Percentiles rank a stretch among this genome's conserved stretches.
Evolutionary conservation across 2,113 vertebrate species (phyloP).

Genomic region (Ardeotis arabs): DNA sequence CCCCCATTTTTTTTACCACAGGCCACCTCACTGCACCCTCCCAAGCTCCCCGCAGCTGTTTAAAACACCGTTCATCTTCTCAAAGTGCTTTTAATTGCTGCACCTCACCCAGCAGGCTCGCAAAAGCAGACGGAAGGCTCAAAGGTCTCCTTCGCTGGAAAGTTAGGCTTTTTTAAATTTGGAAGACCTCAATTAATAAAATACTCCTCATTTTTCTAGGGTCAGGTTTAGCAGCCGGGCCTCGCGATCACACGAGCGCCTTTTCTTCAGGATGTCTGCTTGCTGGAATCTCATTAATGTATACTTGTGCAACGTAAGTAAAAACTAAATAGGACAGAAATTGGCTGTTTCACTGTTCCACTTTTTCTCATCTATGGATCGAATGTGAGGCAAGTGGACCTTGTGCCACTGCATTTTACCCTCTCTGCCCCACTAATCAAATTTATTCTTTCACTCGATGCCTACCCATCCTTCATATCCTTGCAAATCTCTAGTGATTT

Average conservation of each 20-base stretch:
- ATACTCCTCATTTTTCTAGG: constrained; percentile 11
- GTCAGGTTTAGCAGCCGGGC: neutral
- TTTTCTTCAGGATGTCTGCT: neutral
- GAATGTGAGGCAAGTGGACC: neutral
- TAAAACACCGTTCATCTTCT: constrained; percentile 18
- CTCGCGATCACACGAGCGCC: neutral
- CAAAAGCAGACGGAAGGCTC: neutral
- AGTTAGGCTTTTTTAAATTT: neutral
- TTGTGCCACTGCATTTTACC: neutral
- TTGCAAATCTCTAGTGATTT: neutral
- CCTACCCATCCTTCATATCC: neutral
- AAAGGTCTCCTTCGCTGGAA: constrained; percentile 28
- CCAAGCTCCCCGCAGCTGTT: neutral
- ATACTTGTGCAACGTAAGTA: fast-evolving
- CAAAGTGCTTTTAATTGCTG: constrained; percentile 46
- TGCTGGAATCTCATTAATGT: constrained; percentile 1
- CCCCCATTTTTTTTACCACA: neutral
- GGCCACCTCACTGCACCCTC: neutral
- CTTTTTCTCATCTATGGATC: neutral
- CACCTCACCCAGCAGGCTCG: neutral
- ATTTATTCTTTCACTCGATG: neutral
- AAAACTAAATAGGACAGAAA: neutral
- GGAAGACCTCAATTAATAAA: constrained; percentile 59
- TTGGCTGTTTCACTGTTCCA: neutral
- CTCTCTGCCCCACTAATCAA: neutral